These are phyloP conservation scores for Syrmaticus mikado DNA, from an alignment of 2,113 vertebrate species.

Conservation along the genomic window DNA sequence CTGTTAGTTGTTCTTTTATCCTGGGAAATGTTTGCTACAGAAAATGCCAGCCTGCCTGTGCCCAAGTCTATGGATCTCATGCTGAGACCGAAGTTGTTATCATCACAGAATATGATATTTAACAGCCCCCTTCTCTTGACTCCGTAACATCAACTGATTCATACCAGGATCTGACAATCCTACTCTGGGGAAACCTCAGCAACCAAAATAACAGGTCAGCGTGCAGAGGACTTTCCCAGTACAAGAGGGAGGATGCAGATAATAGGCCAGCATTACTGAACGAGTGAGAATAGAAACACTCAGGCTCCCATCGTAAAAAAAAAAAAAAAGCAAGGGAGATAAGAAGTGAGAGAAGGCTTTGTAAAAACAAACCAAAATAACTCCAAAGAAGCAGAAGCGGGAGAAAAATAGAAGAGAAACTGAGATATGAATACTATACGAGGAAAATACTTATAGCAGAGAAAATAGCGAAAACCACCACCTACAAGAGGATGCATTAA, in stretches of 20 bases:
- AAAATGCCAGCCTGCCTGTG: slow-evolving; percentile 44
- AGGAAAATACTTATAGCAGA: not conserved
- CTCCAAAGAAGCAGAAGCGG: not conserved
- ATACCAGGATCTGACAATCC: not conserved
- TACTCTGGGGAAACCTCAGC: not conserved
- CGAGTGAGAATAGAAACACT: not conserved
- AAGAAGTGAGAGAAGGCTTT: not conserved
- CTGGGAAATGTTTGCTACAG: slow-evolving; percentile 17
- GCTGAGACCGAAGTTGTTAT: not conserved
- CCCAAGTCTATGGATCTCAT: not conserved
- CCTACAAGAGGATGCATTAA: not conserved
- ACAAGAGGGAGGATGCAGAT: not conserved
- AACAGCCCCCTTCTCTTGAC: not conserved
- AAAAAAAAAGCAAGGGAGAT: not conserved
- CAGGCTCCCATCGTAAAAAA: not conserved
- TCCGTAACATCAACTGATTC: slow-evolving; percentile 4
- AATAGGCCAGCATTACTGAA: not conserved
- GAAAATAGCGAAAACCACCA: not conserved
- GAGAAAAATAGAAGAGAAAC: not conserved
- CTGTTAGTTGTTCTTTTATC: not conserved
- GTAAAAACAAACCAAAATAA: not conserved
- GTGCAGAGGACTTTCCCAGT: not conserved
- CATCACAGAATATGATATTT: not conserved
- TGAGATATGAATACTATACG: not conserved
- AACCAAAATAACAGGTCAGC: not conserved